A percentile compares a stretch with the other conserved stretches of the same genome.
Evolutionary conservation across 1,140 invertebrate species (phyloP).

Genomic region (Leptinotarsa defecta): DNA sequence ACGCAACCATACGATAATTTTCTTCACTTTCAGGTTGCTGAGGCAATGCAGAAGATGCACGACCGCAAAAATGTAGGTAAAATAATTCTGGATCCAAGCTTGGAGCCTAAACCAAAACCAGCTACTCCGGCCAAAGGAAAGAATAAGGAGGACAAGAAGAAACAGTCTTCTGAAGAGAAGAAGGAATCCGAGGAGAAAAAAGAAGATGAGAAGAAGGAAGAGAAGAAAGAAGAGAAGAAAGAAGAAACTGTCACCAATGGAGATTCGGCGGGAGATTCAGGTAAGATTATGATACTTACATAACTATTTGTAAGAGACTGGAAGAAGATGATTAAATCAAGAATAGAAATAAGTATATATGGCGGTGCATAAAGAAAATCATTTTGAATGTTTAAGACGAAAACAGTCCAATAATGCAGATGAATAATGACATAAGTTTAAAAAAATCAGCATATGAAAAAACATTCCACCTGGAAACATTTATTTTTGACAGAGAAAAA

Average conservation of each 20-base stretch:
- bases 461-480: too few relatives aligned
- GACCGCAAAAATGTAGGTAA: conserved; percentile 91
- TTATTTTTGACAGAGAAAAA: too few relatives aligned
- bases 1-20: not conserved
- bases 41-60: conserved; percentile 92
- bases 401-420: not conserved
- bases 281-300: conserved; percentile 44
- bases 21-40: conserved; percentile 65
- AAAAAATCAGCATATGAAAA: too few relatives aligned
- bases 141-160: conserved; percentile 75
- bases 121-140: conserved; percentile 75
- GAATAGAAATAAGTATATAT: conserved; percentile 24
- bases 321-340: conserved; percentile 27
- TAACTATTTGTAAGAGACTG: not conserved
- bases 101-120: conserved; percentile 78
- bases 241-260: conserved; percentile 61
- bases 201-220: conserved; percentile 63
- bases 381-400: not conserved
- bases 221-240: conserved; percentile 63
- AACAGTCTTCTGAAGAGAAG: conserved; percentile 70
- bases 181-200: conserved; percentile 68
- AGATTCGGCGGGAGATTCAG: conserved; percentile 61
- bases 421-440: not conserved
- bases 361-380: too few relatives aligned
- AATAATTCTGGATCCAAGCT: conserved; percentile 78